Evolutionary conservation across 2,888 invertebrate genomes (phyloP), one percentile per base, ranked within the genome.

Genomic region (Ectemnius cavifrons): DNA sequence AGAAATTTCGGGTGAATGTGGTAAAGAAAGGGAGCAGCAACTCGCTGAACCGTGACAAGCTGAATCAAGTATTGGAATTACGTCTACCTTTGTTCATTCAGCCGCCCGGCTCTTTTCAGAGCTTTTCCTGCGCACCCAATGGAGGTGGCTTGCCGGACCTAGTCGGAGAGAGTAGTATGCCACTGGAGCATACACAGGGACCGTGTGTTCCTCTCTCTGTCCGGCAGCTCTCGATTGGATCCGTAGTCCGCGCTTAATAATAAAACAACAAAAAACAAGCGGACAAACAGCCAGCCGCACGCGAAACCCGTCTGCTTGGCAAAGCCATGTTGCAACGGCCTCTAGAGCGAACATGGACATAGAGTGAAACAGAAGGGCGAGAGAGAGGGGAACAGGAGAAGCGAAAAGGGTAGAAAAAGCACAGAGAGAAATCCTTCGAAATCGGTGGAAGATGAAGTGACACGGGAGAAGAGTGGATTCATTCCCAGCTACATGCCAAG

Each of bases 1-100:
- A 8, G 49, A 47, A 18, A n/a, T 18, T 13, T 61, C 18, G 18
- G 27, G 6, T 18, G 23, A 49, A 23, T 27, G 16, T 5, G 27
- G 45, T 5, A 56, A 20, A n/a, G 6, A 28, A 16, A 27, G 13
- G 11, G 11, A 14, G 14, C 18, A 4, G 58, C 23, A 23, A 57
- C 62, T 47, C 64, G 13, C 58, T 59, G 49, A 71, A 71, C 71
- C 52, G 77, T 65, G 76, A 75, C 69, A 72, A 72, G 62, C 62
- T 45, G 72, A 79, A 80, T 81, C 75, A 70, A 73, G 74, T 73
- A 59, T 64, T 63, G 67, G 60, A 67, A 77, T 80, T 75, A 70
- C 71, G 52, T 74, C 74, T 77, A 67, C 61, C 73, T 77, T 82
- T 79, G 75, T 82, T 72, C 68, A 77, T 66, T 75, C 75, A 61